Evolutionary conservation across 2,888 invertebrate genomes (phyloP), one percentile per base, ranked within the genome.

Genomic region (Athetis lepigone): DNA sequence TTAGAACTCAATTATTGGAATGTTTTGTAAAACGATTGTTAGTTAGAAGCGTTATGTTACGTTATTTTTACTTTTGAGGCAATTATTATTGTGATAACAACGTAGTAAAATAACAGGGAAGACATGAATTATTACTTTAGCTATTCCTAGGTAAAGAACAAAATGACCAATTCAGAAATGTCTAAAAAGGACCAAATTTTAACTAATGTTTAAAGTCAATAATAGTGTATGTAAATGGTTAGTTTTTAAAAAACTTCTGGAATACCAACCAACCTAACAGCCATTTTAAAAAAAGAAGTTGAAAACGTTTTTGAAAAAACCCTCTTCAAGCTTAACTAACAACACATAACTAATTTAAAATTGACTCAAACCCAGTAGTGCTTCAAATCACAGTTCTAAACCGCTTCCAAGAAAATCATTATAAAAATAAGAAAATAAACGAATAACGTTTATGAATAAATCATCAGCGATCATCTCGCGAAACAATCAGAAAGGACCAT

Each of bases 381-480:
- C 74, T 74, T 80, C 76, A 84, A 83, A 87, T 88, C 86, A 84
- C 89, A 85, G 85, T 80, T 85, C 77, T 67, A 69, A 84, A 78
- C 80, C 83, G 79, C 81, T 88, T 88, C 86, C 80, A 81, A 85
- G 87, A 85, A 86, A 67, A 68, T 74, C 73, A 77, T 60, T 73
- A 80, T 77, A 77, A 56, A 67, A 70, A 79, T 84, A 81, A 83
- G 50, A 79, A 75, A 81, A 82, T 77, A 81, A 85, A 86, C 84
- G 77, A 83, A 77, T 66, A 81, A 75, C 79, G 71, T 80, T 85
- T 87, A 88, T 89, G 88, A 88, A 90, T 90, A 89, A 88, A 89
- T 90, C 86, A 87, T 84, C 84, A 76, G 59, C 64, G 66, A 79
- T 85, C 82, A 84, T 81, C 86, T 82, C 81, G 85, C 84, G 75